Percentiles rank a stretch among this genome's conserved stretches.
Evolutionary conservation across 2,888 invertebrate genomes (phyloP).

Genomic region (Tachina lurida): DNA sequence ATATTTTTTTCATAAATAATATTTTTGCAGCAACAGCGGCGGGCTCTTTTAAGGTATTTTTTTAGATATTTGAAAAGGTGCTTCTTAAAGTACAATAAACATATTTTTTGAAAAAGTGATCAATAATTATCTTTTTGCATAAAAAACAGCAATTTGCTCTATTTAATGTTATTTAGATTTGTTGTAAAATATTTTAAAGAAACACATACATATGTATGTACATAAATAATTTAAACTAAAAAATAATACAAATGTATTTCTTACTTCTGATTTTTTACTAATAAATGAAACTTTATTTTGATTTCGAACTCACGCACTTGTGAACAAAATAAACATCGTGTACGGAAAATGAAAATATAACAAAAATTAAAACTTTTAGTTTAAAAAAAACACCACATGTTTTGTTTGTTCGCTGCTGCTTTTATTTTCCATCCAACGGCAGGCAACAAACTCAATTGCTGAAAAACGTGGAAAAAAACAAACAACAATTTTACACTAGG

Average conservation of each 20-base stretch:
- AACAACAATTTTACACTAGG: slow-evolving; percentile 42
- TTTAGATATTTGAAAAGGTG: too few relatives aligned
- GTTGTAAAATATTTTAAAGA: too few relatives aligned
- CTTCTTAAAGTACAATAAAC: too few relatives aligned
- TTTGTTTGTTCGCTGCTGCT: slow-evolving; percentile 43
- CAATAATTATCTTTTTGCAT: too few relatives aligned
- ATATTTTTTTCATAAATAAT: too few relatives aligned
- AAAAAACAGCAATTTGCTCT: too few relatives aligned
- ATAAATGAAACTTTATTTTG: not conserved
- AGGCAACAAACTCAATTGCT: slow-evolving; percentile 16
- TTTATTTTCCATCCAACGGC: slow-evolving; percentile 1
- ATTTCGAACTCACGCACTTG: not conserved
- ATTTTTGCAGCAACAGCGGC: too few relatives aligned
- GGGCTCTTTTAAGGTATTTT: too few relatives aligned
- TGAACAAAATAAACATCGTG: slow-evolving; percentile 10
- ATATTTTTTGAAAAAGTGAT: too few relatives aligned
- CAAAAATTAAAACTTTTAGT: slow-evolving; percentile 60
- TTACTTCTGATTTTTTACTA: not conserved
- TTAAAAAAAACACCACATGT: slow-evolving; percentile 60
- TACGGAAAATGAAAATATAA: not conserved
- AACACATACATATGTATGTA: too few relatives aligned
- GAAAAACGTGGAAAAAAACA: not conserved
- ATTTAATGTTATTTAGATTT: too few relatives aligned
- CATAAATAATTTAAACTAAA: not conserved
- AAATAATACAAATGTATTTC: not conserved